Base-by-base conservation (phyloP, 1,140 invertebrate species). In the Dendrolimus kikuchii region DNA sequence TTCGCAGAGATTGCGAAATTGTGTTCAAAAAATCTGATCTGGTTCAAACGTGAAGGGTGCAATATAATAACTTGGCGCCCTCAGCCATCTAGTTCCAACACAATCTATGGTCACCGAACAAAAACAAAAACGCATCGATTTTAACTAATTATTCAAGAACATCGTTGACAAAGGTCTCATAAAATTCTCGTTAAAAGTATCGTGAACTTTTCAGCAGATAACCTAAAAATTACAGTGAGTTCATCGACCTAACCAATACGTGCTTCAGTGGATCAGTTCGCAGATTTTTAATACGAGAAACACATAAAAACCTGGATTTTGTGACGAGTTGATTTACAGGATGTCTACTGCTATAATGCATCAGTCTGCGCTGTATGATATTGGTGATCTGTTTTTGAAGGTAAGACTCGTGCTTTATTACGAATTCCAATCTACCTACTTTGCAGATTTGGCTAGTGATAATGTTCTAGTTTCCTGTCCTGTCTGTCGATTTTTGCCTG, bases 331-430 rank as follows among this genome's bases (percentile, higher is more conserved):
- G 59, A 57, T 74, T 71, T 71, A 63, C 74, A 86, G 71, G 80
- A 88, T 88, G 87, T 88, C 86, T 80, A 88, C 87, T 74, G 87
- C 87, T 67, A 87, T 88, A 76, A 88, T 88, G 84, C 85, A 88
- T 74, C 87, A 87, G 83, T 85, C 87, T 81, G 80, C 83, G 73
- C 73, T 87, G 74, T 87, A 87, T 71, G 87, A 87, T 53, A 81
- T 88, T 86, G 85, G 85, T 79, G 87, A 88, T 75, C 74, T 87
- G 71, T 76, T 82, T 60, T 74, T 88, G 78, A 88, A 88, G 87
- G 87, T 88, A 87, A 77, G 77, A 67, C 49, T 51, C 10, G 23
- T 53, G 6, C 23, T 60, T 56, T 44, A 64, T 64, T 57, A 46
- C 57, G 57, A 43, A 39, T 9, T 40, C 48, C 23, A n/a, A 38